These are phyloP conservation scores for Penelope pileata DNA, from an alignment of 2,113 vertebrate species.

Conservation along the genomic window DNA sequence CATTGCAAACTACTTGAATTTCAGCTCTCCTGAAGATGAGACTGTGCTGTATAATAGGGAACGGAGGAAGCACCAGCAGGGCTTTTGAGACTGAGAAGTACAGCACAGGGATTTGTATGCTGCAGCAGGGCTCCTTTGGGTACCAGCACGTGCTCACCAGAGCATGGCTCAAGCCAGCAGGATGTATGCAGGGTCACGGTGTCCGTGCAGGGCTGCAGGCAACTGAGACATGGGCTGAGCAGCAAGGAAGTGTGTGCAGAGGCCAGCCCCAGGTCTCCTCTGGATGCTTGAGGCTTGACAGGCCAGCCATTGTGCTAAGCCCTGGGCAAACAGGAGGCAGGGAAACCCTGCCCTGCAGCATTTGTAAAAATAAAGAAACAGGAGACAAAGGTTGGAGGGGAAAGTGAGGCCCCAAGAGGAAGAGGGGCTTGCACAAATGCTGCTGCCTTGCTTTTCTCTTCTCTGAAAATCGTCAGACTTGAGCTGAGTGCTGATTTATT, in stretches of 20 bases:
- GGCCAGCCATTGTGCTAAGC: constrained; percentile 61
- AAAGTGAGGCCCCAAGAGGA: constrained; percentile 57
- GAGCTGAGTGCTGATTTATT: background rate
- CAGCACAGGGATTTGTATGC: too few relatives aligned
- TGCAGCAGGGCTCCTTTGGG: background rate
- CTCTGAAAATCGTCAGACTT: background rate
- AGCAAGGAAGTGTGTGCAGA: background rate
- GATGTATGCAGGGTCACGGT: background rate
- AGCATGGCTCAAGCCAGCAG: fast-evolving
- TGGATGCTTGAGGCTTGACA: background rate
- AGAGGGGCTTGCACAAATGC: background rate
- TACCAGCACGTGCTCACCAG: background rate
- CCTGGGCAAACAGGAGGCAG: constrained; percentile 47
- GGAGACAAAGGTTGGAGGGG: constrained; percentile 65
- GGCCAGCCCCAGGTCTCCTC: background rate
- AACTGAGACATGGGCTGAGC: fast-evolving
- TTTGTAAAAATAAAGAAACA: constrained; percentile 47
- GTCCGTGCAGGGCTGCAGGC: background rate
- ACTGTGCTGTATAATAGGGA: background rate
- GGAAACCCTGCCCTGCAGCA: constrained; percentile 62
- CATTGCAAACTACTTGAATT: background rate
- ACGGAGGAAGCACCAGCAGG: background rate
- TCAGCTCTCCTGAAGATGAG: background rate
- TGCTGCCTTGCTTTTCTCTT: background rate
- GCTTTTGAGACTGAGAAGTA: background rate